A percentile compares a stretch with the other conserved stretches of the same genome.
phyloP scores from a whole-genome alignment of 2,113 vertebrate genomes.

The Campylomormyrus numenius region DNA sequence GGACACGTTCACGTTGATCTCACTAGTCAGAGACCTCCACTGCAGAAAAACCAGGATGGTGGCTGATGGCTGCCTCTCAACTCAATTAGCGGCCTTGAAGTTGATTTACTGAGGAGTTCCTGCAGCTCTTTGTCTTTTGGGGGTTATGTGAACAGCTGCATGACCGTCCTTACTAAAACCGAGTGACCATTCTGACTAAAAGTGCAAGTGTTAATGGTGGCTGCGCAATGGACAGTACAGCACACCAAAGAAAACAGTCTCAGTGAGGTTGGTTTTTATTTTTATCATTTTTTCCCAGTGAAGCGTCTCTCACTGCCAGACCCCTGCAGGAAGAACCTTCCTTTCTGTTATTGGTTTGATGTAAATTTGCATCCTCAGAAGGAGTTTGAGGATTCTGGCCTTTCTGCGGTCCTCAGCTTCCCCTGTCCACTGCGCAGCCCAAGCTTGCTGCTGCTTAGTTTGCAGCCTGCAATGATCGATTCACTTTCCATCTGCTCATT shows the following conservation, averaged over 20 bases:
- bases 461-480: neutral
- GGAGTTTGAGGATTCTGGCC: neutral
- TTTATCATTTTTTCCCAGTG: neutral
- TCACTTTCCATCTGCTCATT: neutral
- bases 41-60: neutral
- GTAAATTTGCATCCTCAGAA: neutral
- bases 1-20: neutral
- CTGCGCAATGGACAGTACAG: neutral
- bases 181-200: neutral
- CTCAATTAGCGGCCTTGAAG: neutral
- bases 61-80: neutral
- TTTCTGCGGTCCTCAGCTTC: neutral
- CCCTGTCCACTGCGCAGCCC: neutral
- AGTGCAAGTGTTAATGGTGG: neutral
- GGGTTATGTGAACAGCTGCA: neutral
- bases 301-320: neutral
- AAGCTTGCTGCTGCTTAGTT: neutral
- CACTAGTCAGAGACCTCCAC: neutral
- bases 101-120: neutral
- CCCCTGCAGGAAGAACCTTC: neutral
- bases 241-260: neutral
- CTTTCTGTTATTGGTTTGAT: neutral
- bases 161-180: neutral
- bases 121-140: neutral
- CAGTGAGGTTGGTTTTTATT: neutral